These are phyloP conservation scores for Eudasyphora cyanicolor DNA, from an alignment of 2,888 invertebrate species.

Conservation along the genomic window DNA sequence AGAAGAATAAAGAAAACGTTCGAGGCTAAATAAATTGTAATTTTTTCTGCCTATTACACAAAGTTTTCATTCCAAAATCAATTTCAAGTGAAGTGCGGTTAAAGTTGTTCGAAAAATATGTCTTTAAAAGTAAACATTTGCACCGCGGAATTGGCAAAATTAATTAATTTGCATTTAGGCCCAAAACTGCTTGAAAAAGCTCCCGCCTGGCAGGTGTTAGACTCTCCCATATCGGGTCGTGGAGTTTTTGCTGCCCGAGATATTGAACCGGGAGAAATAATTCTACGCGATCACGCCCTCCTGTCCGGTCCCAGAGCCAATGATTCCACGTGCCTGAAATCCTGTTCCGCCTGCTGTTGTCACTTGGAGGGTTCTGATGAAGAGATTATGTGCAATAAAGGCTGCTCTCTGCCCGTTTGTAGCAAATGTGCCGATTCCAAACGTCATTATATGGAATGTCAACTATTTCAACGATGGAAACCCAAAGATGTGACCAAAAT, in stretches of 20 bases:
- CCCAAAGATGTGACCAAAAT: constrained; percentile 79
- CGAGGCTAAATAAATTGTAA: background rate
- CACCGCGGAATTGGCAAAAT: constrained; percentile 71
- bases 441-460: constrained; percentile 84
- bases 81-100: background rate
- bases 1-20: background rate
- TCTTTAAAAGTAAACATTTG: constrained; percentile 66
- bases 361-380: constrained; percentile 75
- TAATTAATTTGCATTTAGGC: constrained; percentile 75
- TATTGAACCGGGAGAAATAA: constrained; percentile 84
- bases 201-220: constrained; percentile 82
- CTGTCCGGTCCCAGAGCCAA: constrained; percentile 86
- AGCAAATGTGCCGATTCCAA: constrained; percentile 82
- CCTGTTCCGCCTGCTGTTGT: constrained; percentile 85
- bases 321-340: constrained; percentile 80
- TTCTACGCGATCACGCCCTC: constrained; percentile 86
- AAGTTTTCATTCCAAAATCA: background rate
- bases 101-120: constrained; percentile 42
- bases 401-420: constrained; percentile 88
- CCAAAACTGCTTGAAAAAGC: constrained; percentile 66
- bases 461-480: constrained; percentile 82
- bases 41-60: constrained; percentile 28
- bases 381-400: constrained; percentile 81
- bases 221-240: constrained; percentile 85
- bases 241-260: constrained; percentile 86